phyloP scores from a whole-genome alignment of 2,797 vertebrate genomes.

The Clamator glandarius region DNA sequence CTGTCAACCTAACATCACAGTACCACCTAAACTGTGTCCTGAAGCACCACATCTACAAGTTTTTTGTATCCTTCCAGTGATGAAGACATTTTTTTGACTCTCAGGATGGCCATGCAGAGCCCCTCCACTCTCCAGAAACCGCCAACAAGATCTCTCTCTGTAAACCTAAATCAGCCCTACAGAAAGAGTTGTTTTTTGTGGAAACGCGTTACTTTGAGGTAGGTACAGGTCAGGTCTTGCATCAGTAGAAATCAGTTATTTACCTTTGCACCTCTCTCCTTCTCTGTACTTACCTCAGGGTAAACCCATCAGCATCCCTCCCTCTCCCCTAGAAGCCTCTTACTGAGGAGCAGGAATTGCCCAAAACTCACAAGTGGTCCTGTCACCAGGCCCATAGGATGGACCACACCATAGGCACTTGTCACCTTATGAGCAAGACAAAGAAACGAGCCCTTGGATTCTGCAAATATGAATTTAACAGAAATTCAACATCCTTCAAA shows the following conservation, averaged over 20 bases:
- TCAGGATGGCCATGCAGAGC: rapidly evolving
- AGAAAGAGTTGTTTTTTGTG: not conserved
- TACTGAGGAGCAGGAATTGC: not conserved
- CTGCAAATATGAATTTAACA: not conserved
- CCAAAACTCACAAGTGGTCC: too few species aligned
- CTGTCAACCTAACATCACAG: too few species aligned
- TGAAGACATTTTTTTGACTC: too few species aligned
- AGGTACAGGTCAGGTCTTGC: not conserved
- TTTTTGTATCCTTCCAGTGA: too few species aligned
- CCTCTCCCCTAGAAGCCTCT: not conserved
- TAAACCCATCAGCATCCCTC: too few species aligned
- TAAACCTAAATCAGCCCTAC: not conserved
- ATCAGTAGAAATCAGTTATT: not conserved
- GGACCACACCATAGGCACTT: rapidly evolving
- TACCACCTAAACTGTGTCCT: too few species aligned
- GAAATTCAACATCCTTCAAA: not conserved
- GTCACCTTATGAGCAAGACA: rapidly evolving
- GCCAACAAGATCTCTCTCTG: not conserved
- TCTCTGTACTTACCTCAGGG: not conserved
- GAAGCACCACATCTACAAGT: too few species aligned
- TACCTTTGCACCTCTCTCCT: not conserved
- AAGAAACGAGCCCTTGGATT: rapidly evolving
- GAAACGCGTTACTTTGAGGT: not conserved
- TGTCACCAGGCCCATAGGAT: not conserved
- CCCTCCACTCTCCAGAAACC: not conserved